phyloP scores from a whole-genome alignment of 2,113 vertebrate species.

The Brienomyrus brachyistius region DNA sequence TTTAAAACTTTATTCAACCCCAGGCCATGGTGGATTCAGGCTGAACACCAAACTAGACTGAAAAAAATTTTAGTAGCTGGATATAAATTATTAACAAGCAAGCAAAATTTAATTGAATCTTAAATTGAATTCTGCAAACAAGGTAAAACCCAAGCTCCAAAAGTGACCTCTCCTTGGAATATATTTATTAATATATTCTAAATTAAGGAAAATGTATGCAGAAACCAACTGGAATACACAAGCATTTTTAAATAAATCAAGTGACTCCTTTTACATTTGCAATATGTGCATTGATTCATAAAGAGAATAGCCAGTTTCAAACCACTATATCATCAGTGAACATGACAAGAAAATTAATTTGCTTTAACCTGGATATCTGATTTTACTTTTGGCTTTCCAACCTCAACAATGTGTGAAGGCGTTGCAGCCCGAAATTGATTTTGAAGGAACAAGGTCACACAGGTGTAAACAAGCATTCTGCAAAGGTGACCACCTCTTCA shows the following conservation, averaged over 20 bases:
- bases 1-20: constrained; percentile 1
- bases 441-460: constrained; percentile 28
- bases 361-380: constrained; percentile 4
- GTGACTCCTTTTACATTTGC: background rate
- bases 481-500: background rate
- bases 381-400: background rate
- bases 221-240: background rate
- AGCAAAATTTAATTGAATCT: background rate
- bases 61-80: background rate
- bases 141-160: background rate
- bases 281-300: background rate
- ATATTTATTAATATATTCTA: background rate
- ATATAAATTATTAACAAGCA: background rate
- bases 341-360: constrained; percentile 33
- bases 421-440: constrained; percentile 21
- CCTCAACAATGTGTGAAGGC: constrained; percentile 19
- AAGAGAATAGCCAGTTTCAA: background rate
- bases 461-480: background rate
- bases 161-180: background rate
- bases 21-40: background rate
- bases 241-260: background rate
- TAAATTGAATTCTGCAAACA: background rate
- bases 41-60: background rate
- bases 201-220: background rate
- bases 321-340: constrained; percentile 5